These are phyloP conservation scores for Sardina pilchardus DNA, from an alignment of 2,113 vertebrate genomes.

Conservation along the genomic window DNA sequence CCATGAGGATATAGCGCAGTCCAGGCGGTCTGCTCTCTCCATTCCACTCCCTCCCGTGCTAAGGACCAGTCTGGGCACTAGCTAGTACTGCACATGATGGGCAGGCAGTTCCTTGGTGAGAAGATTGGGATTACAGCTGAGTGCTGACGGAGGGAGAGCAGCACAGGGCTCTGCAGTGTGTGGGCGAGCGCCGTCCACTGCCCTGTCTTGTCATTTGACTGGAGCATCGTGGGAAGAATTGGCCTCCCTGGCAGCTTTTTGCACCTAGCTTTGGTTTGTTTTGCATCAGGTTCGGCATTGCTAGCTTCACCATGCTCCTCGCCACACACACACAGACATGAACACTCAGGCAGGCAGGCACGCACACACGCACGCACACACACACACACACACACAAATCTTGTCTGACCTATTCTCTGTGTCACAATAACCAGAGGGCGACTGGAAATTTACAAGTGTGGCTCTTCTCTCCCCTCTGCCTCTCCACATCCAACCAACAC, in stretches of 20 bases:
- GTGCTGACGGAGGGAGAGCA: not conserved
- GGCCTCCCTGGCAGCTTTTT: conserved; percentile 45
- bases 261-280: conserved; percentile 49
- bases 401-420: conserved; percentile 48
- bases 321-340: no score
- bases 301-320: conserved; percentile 11
- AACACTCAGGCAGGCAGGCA: not conserved
- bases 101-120: not conserved
- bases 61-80: not conserved
- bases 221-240: conserved; percentile 25
- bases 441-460: conserved; percentile 26
- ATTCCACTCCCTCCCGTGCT: not conserved
- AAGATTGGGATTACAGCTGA: not conserved
- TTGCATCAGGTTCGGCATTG: conserved; percentile 52
- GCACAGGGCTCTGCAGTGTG: not conserved
- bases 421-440: conserved; percentile 66
- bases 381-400: not conserved
- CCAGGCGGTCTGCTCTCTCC: not conserved
- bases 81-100: not conserved
- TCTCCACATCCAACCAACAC: conserved; percentile 49
- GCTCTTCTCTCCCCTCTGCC: conserved; percentile 38
- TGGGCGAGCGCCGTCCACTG: not conserved
- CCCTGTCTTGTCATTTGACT: conserved; percentile 41
- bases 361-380: not conserved
- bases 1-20: not conserved